Evolutionary conservation across 1,140 invertebrate genomes (phyloP).

Genomic region (Conus betulinus): DNA sequence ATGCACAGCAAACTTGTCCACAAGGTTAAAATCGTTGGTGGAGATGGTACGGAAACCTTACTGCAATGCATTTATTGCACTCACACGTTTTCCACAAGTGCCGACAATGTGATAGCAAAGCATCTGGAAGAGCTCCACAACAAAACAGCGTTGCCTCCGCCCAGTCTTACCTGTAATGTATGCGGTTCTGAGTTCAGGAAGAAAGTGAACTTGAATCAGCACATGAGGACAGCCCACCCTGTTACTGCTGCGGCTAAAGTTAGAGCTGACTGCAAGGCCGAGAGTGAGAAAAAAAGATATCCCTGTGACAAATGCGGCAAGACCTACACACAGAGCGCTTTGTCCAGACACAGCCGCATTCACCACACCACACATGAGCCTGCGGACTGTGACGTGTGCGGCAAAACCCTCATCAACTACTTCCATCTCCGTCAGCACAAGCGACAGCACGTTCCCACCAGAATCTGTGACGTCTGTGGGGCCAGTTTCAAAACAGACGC

Average conservation of each 20-base stretch:
- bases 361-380: neutral
- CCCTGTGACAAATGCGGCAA: slow-evolving; percentile 23
- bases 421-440: neutral
- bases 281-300: neutral
- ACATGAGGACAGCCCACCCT: neutral
- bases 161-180: neutral
- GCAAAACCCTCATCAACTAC: neutral
- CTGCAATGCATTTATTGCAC: neutral
- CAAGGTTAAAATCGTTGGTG: neutral
- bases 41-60: neutral
- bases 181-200: slow-evolving; percentile 12
- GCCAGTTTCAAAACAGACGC: slow-evolving; percentile 1
- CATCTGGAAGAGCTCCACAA: neutral
- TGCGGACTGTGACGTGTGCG: slow-evolving; percentile 8
- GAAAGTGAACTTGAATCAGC: neutral
- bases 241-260: neutral
- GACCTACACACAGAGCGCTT: neutral
- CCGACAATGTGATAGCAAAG: neutral
- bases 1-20: neutral
- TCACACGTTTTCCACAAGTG: neutral
- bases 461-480: slow-evolving; percentile 15
- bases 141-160: neutral
- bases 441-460: neutral
- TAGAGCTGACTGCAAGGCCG: too few species aligned
- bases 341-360: neutral